These are phyloP conservation scores for Beroe ovata DNA, from an alignment of 37 sponge, comb jelly and placozoan genomes.

Conservation along the genomic window DNA sequence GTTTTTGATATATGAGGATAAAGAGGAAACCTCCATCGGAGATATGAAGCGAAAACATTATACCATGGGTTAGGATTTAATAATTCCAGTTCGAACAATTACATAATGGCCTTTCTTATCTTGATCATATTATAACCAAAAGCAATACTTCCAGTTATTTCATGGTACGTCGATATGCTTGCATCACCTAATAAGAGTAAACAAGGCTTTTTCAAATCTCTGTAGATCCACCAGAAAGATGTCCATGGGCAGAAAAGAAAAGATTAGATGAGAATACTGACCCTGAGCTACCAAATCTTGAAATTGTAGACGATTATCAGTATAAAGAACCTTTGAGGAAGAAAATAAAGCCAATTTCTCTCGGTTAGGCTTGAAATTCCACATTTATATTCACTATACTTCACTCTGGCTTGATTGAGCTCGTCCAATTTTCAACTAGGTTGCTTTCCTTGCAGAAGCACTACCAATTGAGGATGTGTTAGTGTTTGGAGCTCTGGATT, in stretches of 20 bases:
- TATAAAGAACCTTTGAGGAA: constrained; percentile 8
- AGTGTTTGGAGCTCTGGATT: background rate
- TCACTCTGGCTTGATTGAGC: no score
- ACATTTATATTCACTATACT: no score
- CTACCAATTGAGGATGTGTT: background rate
- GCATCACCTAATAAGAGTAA: no score
- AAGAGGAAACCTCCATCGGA: background rate
- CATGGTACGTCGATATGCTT: no score
- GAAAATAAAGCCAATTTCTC: background rate
- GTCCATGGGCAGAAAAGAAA: constrained; percentile 21
- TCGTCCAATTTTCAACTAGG: no score
- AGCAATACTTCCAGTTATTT: background rate
- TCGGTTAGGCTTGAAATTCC: no score
- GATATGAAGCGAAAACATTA: constrained; percentile 26
- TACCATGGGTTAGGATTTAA: background rate
- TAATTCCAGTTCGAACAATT: background rate
- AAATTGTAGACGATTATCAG: background rate
- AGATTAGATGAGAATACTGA: background rate
- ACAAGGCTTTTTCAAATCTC: no score
- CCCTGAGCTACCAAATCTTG: background rate
- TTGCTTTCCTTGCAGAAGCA: background rate
- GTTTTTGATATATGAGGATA: background rate
- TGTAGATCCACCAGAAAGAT: constrained; percentile 26
- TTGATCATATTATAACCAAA: background rate
- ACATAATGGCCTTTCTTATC: background rate